Base-by-base conservation (phyloP, 2,797 vertebrate genomes). In the Carcharodon carcharias region DNA sequence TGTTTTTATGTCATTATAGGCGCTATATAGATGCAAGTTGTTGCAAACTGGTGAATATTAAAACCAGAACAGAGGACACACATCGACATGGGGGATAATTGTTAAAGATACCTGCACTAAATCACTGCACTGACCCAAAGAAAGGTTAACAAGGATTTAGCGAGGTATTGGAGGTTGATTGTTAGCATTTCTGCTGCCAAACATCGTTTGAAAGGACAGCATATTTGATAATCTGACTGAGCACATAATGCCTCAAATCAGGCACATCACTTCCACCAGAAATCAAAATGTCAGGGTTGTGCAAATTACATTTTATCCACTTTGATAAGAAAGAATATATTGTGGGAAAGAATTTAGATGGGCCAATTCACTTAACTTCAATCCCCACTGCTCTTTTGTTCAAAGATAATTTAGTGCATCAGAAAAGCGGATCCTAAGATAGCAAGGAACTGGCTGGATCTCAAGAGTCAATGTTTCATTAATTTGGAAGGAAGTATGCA, bases 401-500 rank as follows among this genome's bases (percentile, higher is more conserved):
- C n/a, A 93, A 93, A 40, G 16, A 40, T 16, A 65, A 93, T 7
- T n/a, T 35, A 65, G n/a, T 91, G 65, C 21, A 93, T 65, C 40
- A 93, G 63, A 40, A 93, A 93, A 65, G 61, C 40, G 61, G 16
- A 93, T 14, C 58, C 35, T 58, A 63, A 65, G n/a, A 40, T 23
- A 45, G 6, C 8, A 23, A 93, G 61, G 21, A 65, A 93, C 63
- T 40, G 91, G 6, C 91, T 93, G 61, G 35, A 65, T 63, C 91
- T 23, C 35, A 92, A 58, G 61, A 45, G 91, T 40, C 61, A 65
- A 9, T 93, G n/a, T 63, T 93, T 65, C 61, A 93, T 63, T 93
- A 65, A 93, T 65, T 65, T 93, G 91, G 91, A 65, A 40, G 54
- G 89, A 92, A n/a, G 31, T n/a, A 40, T 40, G n/a, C n/a, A 93